These are phyloP conservation scores for Nowickia ferox DNA, from an alignment of 2,888 invertebrate species.

Conservation along the genomic window DNA sequence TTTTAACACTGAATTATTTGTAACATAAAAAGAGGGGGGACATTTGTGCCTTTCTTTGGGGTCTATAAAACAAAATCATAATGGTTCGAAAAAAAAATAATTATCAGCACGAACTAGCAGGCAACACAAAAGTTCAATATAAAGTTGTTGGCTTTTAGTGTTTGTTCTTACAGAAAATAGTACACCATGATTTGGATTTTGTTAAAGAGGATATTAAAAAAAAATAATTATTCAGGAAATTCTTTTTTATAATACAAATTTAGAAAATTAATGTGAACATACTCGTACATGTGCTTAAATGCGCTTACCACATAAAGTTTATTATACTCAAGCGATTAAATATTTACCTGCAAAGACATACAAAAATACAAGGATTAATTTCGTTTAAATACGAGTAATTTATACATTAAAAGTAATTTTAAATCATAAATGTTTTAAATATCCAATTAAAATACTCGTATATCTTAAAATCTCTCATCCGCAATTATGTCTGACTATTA, in stretches of 20 bases:
- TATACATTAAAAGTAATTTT: neutral
- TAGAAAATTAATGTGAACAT: no score
- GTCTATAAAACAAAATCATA: conserved; percentile 40
- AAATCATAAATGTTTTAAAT: neutral
- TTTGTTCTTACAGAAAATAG: conserved; percentile 31
- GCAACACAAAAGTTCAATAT: conserved; percentile 29
- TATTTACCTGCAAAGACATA: conserved; percentile 50
- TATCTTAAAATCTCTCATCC: no score
- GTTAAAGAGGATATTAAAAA: neutral
- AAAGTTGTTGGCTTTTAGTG: neutral
- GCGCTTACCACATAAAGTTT: neutral
- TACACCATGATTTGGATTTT: conserved; percentile 39
- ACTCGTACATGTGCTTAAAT: no score
- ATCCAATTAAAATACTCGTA: no score
- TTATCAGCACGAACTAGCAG: conserved; percentile 64
- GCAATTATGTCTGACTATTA: no score
- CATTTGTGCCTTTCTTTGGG: neutral
- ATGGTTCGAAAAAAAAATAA: conserved; percentile 39
- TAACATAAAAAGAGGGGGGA: neutral
- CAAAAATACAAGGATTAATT: neutral
- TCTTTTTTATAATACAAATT: neutral
- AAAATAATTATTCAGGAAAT: neutral
- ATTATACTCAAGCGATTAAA: neutral
- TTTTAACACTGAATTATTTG: conserved; percentile 29
- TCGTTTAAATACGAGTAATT: conserved; percentile 36